These are phyloP conservation scores for Lycodopsis pacificus DNA, from an alignment of 2,797 vertebrate species.

Conservation along the genomic window DNA sequence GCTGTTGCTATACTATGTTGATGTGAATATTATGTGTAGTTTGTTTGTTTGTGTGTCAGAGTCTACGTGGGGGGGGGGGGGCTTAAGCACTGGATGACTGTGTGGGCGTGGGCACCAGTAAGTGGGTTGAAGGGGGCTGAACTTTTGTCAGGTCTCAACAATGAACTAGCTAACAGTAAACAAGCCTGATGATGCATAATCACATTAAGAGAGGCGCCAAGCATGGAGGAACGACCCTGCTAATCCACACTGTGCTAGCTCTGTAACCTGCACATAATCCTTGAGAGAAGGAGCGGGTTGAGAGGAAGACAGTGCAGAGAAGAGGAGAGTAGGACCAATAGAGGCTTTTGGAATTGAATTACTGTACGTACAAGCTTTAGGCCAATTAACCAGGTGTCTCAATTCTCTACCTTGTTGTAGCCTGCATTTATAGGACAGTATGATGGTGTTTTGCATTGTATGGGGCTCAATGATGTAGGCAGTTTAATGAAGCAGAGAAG, in stretches of 20 bases:
- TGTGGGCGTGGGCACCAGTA: constrained; percentile 76
- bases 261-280: constrained; percentile 92
- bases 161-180: constrained; percentile 89
- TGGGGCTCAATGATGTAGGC: constrained; percentile 25
- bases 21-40: constrained; percentile 37
- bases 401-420: constrained; percentile 58
- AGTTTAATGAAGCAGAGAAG: constrained; percentile 36
- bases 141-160: constrained; percentile 87
- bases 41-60: constrained; percentile 60
- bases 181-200: constrained; percentile 95
- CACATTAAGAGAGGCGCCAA: constrained; percentile 91
- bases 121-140: constrained; percentile 86
- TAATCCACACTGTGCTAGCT: constrained; percentile 86
- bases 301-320: constrained; percentile 68
- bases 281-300: constrained; percentile 73
- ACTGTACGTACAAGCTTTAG: constrained; percentile 81
- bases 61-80: constrained; percentile 47
- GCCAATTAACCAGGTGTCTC: constrained; percentile 86
- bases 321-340: constrained; percentile 76
- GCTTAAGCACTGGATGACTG: constrained; percentile 71
- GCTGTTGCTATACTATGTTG: constrained; percentile 5
- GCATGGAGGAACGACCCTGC: constrained; percentile 87
- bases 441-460: constrained; percentile 7
- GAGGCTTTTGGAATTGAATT: constrained; percentile 89
- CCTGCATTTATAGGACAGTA: constrained; percentile 13